These are phyloP conservation scores for Limosa lapponica DNA, from an alignment of 2,797 vertebrate genomes.

Conservation along the genomic window DNA sequence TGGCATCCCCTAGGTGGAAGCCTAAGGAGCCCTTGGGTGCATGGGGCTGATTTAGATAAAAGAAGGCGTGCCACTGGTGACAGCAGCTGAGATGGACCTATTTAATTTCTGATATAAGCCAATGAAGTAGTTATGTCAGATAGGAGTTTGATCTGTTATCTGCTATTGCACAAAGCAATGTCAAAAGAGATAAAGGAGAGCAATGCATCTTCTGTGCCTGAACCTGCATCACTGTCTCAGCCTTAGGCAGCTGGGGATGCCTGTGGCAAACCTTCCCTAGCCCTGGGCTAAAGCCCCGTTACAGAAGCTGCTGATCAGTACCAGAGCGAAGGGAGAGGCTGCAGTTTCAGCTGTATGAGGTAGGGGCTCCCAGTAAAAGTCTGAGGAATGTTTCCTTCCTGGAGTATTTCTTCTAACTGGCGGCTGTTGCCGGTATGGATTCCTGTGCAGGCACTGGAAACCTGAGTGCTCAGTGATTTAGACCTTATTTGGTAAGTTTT, in stretches of 20 bases:
- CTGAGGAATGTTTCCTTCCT: background rate
- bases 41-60: background rate
- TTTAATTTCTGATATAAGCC: background rate
- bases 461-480: background rate
- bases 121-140: background rate
- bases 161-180: background rate
- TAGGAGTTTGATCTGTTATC: background rate
- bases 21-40: background rate
- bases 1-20: rapidly evolving
- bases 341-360: rapidly evolving
- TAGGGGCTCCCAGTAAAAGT: background rate
- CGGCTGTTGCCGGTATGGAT: background rate
- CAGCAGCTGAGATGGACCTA: background rate
- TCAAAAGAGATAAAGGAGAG: background rate
- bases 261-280: background rate
- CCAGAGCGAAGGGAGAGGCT: background rate
- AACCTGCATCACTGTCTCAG: rapidly evolving
- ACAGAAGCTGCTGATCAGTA: background rate
- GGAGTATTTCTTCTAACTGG: background rate
- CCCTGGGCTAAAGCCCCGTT: rapidly evolving
- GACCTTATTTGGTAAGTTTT: constrained; percentile 34
- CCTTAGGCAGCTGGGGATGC: background rate
- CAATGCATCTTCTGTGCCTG: background rate
- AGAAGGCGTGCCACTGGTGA: background rate
- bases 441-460: background rate